Conservation (phyloP, 2,113 vertebrate species). For the Pycnonotus jocosus region DNA sequence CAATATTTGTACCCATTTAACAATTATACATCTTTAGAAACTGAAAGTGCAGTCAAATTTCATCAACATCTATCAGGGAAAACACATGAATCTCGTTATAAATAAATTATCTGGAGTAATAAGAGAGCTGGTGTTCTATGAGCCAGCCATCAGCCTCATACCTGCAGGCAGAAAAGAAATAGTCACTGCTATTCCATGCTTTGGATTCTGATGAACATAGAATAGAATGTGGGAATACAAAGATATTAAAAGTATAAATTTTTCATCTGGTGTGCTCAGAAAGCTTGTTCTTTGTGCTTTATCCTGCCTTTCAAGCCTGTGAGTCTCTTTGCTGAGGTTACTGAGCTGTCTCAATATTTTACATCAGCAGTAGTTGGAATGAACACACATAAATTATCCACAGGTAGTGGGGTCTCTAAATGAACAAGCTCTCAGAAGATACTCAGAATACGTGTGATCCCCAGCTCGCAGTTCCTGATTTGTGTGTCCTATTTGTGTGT, state of each 20-base stretch:
- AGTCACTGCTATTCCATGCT: neutral
- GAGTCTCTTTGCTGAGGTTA: neutral
- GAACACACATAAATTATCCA: constrained; percentile 22
- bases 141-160: constrained; percentile 29
- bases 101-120: constrained; percentile 48
- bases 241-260: constrained; percentile 54
- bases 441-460: neutral
- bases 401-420: neutral
- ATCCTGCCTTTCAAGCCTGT: neutral
- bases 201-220: neutral
- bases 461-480: neutral
- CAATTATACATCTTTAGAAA: neutral
- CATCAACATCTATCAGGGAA: neutral
- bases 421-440: neutral
- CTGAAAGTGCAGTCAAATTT: neutral
- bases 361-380: neutral
- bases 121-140: neutral
- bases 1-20: constrained; percentile 8
- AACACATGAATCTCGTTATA: neutral
- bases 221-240: constrained; percentile 42
- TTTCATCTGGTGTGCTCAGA: constrained; percentile 15
- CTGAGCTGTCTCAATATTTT: neutral
- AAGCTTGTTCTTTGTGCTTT: neutral
- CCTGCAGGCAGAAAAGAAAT: constrained; percentile 15
- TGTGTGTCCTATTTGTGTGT: neutral